phyloP scores from a whole-genome alignment of 2,888 invertebrate species.

The Hydrotaea diabolus region DNA sequence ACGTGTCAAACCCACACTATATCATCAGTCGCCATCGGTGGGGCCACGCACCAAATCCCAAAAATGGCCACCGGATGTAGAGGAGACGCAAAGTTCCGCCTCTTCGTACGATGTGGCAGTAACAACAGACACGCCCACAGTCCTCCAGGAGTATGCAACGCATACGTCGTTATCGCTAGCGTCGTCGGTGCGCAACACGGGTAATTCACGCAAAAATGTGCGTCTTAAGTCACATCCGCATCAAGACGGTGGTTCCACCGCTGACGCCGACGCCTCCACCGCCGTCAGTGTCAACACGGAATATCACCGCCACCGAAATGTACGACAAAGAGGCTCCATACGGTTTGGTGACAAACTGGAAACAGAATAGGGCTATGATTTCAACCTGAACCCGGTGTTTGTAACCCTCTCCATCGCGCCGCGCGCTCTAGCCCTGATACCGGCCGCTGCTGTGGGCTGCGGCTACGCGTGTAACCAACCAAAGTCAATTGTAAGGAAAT shows the following conservation, averaged over 20 bases:
- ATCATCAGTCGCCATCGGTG: conserved; percentile 64
- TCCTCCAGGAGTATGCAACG: conserved; percentile 24
- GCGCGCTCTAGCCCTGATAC: too few relatives aligned
- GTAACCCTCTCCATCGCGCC: neutral
- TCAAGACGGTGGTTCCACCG: neutral
- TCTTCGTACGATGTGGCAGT: conserved; percentile 18
- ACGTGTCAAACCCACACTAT: neutral
- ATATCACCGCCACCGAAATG: conserved; percentile 68
- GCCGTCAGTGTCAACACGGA: neutral
- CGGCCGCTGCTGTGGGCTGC: neutral
- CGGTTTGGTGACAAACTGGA: conserved; percentile 75
- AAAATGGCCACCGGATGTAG: conserved; percentile 74
- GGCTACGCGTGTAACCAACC: conserved; percentile 25
- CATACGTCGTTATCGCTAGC: neutral
- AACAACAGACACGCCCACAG: conserved; percentile 33
- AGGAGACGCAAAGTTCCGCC: conserved; percentile 49
- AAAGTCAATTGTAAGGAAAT: conserved; percentile 30
- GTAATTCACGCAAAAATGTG: conserved; percentile 49
- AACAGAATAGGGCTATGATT: conserved; percentile 50
- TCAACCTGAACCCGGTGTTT: neutral
- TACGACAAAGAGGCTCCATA: conserved; percentile 74
- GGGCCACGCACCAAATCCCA: conserved; percentile 70
- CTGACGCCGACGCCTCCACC: conserved; percentile 13
- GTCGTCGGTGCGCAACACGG: neutral
- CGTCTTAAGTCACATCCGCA: conserved; percentile 43